Conservation (phyloP, 2,113 vertebrate genomes). For the Xenopus borealis region DNA sequence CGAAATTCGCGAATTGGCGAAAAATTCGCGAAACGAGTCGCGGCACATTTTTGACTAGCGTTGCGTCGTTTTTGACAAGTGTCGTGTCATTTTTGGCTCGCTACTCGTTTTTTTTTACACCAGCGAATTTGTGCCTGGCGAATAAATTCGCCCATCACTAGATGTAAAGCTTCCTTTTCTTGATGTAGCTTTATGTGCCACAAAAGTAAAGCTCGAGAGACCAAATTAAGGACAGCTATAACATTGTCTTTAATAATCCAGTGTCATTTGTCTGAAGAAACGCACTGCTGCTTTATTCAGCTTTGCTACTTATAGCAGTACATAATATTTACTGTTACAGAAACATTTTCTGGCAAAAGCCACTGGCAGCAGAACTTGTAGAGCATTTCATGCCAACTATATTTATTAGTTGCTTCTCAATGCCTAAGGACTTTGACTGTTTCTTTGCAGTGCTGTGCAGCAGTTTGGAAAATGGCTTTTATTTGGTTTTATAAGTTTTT, state of each 20-base stretch:
- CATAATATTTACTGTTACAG: neutral
- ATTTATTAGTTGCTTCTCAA: neutral
- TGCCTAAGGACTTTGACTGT: neutral
- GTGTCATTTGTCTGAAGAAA: neutral
- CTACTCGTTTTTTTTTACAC: too few relatives aligned
- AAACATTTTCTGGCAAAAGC: neutral
- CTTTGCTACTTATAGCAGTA: neutral
- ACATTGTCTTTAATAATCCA: neutral
- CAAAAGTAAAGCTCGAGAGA: neutral
- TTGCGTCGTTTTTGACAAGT: too few relatives aligned
- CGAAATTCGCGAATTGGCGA: too few relatives aligned
- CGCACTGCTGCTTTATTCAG: neutral
- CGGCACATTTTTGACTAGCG: too few relatives aligned
- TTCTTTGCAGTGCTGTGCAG: neutral
- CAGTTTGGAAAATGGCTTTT: neutral
- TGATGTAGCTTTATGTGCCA: neutral
- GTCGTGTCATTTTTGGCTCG: too few relatives aligned
- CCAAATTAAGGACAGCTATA: neutral
- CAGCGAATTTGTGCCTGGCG: too few relatives aligned
- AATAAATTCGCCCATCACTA: too few relatives aligned
- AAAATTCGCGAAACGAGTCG: too few relatives aligned
- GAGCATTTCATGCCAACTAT: constrained; percentile 1
- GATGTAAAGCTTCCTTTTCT: neutral
- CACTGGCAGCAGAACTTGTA: neutral
- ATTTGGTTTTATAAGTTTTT: neutral